These are phyloP conservation scores for Catocala sponsa DNA, from an alignment of 2,888 invertebrate species.

Conservation along the genomic window DNA sequence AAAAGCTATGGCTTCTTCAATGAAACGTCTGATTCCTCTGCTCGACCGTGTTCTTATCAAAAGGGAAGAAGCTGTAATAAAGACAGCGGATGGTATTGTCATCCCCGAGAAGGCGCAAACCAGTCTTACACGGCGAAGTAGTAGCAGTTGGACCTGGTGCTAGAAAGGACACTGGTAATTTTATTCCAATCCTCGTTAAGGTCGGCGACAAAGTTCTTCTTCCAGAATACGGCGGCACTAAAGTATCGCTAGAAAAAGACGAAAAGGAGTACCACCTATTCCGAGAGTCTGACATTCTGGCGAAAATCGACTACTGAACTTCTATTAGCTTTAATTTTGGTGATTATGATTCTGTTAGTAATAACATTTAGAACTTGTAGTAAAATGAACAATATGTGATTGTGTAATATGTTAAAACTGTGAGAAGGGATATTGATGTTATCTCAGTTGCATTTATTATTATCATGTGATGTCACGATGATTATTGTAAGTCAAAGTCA, in stretches of 20 bases:
- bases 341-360: slow-evolving; percentile 77
- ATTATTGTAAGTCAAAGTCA: no score
- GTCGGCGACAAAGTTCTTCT: slow-evolving; percentile 98
- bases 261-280: slow-evolving; percentile 97
- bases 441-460: slow-evolving; percentile 84
- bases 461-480: no score
- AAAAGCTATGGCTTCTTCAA: slow-evolving; percentile 67
- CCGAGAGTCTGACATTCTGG: slow-evolving; percentile 98
- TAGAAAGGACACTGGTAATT: slow-evolving; percentile 95
- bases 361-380: slow-evolving; percentile 72
- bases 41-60: slow-evolving; percentile 98
- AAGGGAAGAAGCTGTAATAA: slow-evolving; percentile 96
- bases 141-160: slow-evolving; percentile 97
- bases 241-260: slow-evolving; percentile 96
- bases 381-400: slow-evolving; percentile 78
- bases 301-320: slow-evolving; percentile 92
- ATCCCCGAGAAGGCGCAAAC: slow-evolving; percentile 98
- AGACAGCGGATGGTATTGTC: slow-evolving; percentile 98
- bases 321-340: slow-evolving; percentile 70
- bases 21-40: slow-evolving; percentile 90
- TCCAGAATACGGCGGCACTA: slow-evolving; percentile 99
- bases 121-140: slow-evolving; percentile 96
- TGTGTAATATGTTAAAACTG: slow-evolving; percentile 79
- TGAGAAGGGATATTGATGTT: slow-evolving; percentile 71
- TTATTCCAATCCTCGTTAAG: slow-evolving; percentile 93